Percentiles rank a stretch among this genome's conserved stretches.
phyloP scores from a whole-genome alignment of 2,797 vertebrate species.

The Sus cebifrons region DNA sequence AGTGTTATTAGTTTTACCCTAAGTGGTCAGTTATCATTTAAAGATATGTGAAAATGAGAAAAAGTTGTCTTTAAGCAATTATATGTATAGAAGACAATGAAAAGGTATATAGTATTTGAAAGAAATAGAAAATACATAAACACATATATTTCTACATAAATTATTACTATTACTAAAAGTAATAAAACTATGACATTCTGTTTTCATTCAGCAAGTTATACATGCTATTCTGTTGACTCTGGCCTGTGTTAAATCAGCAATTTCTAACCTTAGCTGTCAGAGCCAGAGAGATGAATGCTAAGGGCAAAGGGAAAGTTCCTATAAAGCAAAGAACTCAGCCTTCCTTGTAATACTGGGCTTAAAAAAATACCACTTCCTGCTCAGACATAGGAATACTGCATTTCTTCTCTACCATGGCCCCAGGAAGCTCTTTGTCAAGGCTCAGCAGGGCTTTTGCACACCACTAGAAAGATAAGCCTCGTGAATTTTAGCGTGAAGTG shows the following conservation, averaged over 20 bases:
- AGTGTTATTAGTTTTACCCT: background rate
- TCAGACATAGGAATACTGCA: background rate
- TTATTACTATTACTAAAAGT: background rate
- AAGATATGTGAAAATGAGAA: background rate
- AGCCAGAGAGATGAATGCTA: background rate
- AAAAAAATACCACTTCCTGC: background rate
- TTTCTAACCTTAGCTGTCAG: background rate
- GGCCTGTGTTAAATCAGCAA: background rate
- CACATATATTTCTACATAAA: background rate
- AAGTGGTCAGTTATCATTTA: background rate
- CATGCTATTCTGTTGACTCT: background rate
- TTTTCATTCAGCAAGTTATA: background rate
- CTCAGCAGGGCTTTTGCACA: background rate
- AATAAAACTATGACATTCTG: background rate
- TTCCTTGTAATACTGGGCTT: background rate
- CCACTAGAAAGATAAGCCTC: background rate
- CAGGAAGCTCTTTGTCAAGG: background rate
- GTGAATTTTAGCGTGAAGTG: background rate
- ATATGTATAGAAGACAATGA: background rate
- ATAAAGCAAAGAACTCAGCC: background rate
- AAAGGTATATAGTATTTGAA: background rate
- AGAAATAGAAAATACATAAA: background rate
- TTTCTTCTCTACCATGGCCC: background rate
- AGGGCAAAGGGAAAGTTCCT: background rate
- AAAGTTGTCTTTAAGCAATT: conserved; percentile 1